These are phyloP conservation scores for Cossypha polioptera DNA, from an alignment of 2,797 vertebrate species.

Conservation along the genomic window DNA sequence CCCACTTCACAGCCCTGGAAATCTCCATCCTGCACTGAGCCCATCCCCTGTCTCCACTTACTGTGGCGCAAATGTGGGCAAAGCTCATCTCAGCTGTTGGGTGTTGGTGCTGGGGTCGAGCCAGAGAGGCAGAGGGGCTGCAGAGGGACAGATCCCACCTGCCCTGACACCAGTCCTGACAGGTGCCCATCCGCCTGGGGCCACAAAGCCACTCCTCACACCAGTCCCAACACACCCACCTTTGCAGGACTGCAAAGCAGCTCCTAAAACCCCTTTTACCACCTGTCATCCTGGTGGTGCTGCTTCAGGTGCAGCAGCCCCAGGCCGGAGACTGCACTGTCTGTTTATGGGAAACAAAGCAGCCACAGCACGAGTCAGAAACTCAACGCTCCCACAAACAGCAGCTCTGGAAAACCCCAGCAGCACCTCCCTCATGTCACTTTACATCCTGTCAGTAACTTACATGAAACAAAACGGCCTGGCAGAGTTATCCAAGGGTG, in stretches of 20 bases:
- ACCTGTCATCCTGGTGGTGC: background rate
- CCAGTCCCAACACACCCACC: background rate
- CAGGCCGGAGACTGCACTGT: fast-evolving
- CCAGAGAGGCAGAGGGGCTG: background rate
- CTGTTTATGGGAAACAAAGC: fast-evolving
- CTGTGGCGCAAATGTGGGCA: fast-evolving
- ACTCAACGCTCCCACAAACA: background rate
- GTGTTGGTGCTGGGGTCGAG: fast-evolving
- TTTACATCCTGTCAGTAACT: background rate
- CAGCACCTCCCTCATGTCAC: background rate
- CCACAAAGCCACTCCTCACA: background rate
- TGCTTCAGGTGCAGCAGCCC: background rate
- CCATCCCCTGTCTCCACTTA: background rate
- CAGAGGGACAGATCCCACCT: fast-evolving
- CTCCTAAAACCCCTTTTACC: background rate
- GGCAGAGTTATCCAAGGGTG: background rate
- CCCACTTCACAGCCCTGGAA: background rate
- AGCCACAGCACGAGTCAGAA: background rate
- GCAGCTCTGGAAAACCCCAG: background rate
- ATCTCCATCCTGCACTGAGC: background rate
- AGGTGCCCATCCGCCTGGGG: fast-evolving
- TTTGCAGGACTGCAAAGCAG: background rate
- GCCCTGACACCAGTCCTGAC: fast-evolving
- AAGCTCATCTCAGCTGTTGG: background rate
- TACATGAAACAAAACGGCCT: background rate